A percentile compares a stretch with the other conserved stretches of the same genome.
Evolutionary conservation across 2,113 vertebrate species (phyloP).

Genomic region (Hydropotes inermis): DNA sequence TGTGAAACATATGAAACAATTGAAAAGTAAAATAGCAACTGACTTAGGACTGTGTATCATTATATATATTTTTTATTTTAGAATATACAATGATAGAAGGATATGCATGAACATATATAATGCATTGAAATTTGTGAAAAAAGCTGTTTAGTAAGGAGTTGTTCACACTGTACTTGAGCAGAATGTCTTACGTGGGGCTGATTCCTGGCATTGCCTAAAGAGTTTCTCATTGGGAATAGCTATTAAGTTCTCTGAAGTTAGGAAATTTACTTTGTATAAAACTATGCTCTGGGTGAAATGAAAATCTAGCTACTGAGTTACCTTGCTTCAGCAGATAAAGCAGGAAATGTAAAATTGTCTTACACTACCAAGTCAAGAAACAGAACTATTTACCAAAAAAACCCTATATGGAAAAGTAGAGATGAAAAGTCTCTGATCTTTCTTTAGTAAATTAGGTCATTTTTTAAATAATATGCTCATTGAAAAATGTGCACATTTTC

Average conservation of each 20-base stretch:
- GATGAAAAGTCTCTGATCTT: slow-evolving; percentile 44
- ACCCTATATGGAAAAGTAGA: not conserved
- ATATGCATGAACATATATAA: slow-evolving; percentile 18
- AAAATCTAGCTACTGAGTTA: slow-evolving; percentile 68
- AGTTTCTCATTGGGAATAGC: slow-evolving; percentile 58
- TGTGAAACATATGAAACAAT: slow-evolving; percentile 75
- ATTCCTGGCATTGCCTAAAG: slow-evolving; percentile 47
- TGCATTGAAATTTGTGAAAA: slow-evolving; percentile 22
- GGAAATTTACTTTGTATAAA: slow-evolving; percentile 62
- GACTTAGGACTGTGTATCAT: slow-evolving; percentile 39
- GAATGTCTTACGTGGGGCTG: slow-evolving; percentile 46
- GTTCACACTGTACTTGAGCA: not conserved
- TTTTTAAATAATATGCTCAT: slow-evolving; percentile 35
- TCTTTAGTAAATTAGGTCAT: slow-evolving; percentile 45
- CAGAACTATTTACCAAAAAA: slow-evolving; percentile 13
- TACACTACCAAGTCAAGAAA: slow-evolving; percentile 13
- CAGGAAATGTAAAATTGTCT: slow-evolving; percentile 54
- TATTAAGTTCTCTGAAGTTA: slow-evolving; percentile 52
- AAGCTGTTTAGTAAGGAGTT: slow-evolving; percentile 39
- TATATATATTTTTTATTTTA: slow-evolving; percentile 55
- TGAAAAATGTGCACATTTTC: slow-evolving; percentile 56
- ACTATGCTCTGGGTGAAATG: slow-evolving; percentile 36
- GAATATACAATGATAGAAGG: slow-evolving; percentile 44
- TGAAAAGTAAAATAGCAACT: slow-evolving; percentile 75
- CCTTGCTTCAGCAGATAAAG: slow-evolving; percentile 66